phyloP scores from a whole-genome alignment of 1,140 invertebrate species.

The Camponotus floridanus region DNA sequence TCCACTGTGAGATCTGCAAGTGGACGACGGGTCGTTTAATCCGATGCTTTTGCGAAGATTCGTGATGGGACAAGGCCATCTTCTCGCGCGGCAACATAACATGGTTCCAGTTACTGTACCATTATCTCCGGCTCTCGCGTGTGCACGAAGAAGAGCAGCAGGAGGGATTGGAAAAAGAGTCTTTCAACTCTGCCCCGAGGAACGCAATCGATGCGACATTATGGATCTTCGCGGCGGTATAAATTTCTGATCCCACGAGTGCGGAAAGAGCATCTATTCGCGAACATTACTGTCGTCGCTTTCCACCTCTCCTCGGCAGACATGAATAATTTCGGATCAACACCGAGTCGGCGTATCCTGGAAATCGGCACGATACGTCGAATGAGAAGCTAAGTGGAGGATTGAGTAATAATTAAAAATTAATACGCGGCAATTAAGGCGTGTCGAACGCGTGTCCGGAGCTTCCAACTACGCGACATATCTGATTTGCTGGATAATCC shows the following conservation, averaged over 20 bases:
- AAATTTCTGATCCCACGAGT: conserved; percentile 60
- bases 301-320: conserved; percentile 44
- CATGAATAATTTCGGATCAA: conserved; percentile 59
- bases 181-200: neutral
- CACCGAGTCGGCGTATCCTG: neutral
- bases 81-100: conserved; percentile 23
- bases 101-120: conserved; percentile 52
- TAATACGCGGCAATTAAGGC: conserved; percentile 22
- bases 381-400: conserved; percentile 26
- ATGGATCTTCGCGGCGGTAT: conserved; percentile 43
- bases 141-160: neutral
- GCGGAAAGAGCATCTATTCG: conserved; percentile 22
- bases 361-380: neutral
- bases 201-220: conserved; percentile 30
- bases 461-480: neutral
- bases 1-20: conserved; percentile 21
- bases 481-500: conserved; percentile 1
- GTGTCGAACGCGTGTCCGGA: neutral
- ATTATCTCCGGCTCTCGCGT: conserved; percentile 42
- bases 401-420: conserved; percentile 37
- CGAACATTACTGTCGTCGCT: neutral
- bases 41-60: conserved; percentile 7
- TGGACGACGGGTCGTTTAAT: conserved; percentile 42
- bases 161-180: neutral
- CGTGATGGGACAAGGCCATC: conserved; percentile 12